These are phyloP conservation scores for Guaruba guarouba DNA, from an alignment of 2,113 vertebrate genomes.

Conservation along the genomic window DNA sequence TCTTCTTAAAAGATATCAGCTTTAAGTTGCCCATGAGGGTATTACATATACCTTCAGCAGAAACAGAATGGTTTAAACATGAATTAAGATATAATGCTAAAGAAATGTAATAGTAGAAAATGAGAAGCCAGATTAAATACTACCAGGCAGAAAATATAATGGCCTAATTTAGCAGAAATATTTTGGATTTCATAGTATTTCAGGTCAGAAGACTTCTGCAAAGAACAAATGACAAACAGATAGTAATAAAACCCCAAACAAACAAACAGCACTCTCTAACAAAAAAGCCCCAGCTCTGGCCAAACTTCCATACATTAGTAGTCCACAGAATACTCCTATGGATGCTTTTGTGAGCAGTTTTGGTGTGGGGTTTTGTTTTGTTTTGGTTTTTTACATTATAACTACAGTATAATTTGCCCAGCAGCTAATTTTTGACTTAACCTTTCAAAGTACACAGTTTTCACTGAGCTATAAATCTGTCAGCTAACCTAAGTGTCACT, in stretches of 20 bases:
- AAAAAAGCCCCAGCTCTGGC: not conserved
- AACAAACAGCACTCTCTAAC: not conserved
- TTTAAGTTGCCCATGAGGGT: not conserved
- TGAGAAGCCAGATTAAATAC: not conserved
- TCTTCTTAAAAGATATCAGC: not conserved
- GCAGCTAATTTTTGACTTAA: not conserved
- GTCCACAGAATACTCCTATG: not conserved
- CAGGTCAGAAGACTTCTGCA: not conserved
- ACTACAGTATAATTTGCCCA: not conserved
- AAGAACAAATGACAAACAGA: not conserved
- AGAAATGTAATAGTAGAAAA: not conserved
- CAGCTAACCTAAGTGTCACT: not conserved
- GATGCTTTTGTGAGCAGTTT: not conserved
- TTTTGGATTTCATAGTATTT: not conserved
- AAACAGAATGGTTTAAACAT: not conserved
- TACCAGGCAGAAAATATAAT: not conserved
- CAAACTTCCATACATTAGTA: not conserved
- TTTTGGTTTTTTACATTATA: not conserved
- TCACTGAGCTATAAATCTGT: not conserved
- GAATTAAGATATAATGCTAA: not conserved
- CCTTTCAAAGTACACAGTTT: not conserved
- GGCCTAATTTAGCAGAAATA: not conserved
- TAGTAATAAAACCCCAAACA: not conserved
- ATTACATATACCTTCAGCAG: not conserved
- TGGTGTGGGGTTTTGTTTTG: not conserved